Evolutionary conservation across 2,888 invertebrate species (phyloP).

Genomic region (Calameuta pallipes): DNA sequence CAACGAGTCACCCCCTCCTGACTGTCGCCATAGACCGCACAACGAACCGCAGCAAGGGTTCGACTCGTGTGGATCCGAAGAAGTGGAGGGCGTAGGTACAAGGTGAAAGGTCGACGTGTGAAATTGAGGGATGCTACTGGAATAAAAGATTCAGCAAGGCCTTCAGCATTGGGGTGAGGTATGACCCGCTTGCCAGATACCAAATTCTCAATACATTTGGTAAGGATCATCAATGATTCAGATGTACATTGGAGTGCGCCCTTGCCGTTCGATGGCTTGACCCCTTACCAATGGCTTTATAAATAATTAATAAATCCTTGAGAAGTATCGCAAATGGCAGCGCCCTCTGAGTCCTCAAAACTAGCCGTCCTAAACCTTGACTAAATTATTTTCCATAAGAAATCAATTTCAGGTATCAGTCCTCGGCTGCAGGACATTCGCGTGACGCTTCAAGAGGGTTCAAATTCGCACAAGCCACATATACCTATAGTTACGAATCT

Average conservation of each 20-base stretch:
- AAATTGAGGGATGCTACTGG: conserved; percentile 8
- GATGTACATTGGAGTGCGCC: conserved; percentile 16
- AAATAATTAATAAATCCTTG: not conserved
- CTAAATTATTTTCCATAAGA: not conserved
- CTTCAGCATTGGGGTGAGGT: conserved; percentile 1
- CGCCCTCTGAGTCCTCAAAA: not conserved
- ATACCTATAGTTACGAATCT: not conserved
- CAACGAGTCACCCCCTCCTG: not conserved
- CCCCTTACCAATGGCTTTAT: not conserved
- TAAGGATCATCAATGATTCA: conserved; percentile 27
- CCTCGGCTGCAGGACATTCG: not conserved
- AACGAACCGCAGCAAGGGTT: not conserved
- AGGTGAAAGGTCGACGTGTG: conserved; percentile 1
- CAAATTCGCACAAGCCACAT: not conserved
- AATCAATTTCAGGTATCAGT: not conserved
- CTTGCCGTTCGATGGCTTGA: conserved; percentile 13
- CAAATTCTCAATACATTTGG: conserved; percentile 5
- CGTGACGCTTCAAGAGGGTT: not conserved
- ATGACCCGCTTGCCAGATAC: not conserved
- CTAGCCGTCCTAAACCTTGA: not conserved
- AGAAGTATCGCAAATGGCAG: not conserved
- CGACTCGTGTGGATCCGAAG: not conserved
- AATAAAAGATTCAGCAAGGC: conserved; percentile 3
- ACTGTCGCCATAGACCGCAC: not conserved
- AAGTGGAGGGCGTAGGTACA: not conserved